Evolutionary conservation across 2,888 invertebrate genomes (phyloP).

Genomic region (Polydrusus cervinus): DNA sequence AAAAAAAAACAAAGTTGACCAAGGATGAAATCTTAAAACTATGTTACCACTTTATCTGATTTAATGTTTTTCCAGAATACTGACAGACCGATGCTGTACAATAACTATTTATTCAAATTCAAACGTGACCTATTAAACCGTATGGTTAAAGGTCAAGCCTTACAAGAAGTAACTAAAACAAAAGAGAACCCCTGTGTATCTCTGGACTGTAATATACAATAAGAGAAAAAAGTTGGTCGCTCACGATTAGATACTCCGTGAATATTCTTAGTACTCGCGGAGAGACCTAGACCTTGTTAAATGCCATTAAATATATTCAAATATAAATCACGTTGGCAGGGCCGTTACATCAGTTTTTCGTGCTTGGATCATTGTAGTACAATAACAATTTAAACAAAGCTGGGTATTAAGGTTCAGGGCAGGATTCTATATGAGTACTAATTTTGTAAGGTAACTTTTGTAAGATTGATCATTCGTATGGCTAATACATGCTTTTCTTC

Average conservation of each 20-base stretch:
- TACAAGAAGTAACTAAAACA: conserved; percentile 43
- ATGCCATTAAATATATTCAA: conserved; percentile 55
- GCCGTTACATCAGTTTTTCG: conserved; percentile 1
- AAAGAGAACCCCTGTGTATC: conserved; percentile 54
- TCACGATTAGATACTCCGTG: conserved; percentile 57
- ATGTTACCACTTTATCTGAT: no score
- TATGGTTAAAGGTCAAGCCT: conserved; percentile 48
- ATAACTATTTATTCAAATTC: conserved; percentile 3
- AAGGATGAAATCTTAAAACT: no score
- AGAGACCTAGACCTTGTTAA: conserved; percentile 57
- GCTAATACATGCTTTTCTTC: no score
- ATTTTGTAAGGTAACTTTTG: no score
- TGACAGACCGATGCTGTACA: not conserved
- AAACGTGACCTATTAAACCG: conserved; percentile 45
- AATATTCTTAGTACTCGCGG: conserved; percentile 55
- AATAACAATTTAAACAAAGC: not conserved
- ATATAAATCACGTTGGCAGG: conserved; percentile 45
- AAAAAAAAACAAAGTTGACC: no score
- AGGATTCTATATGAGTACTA: no score
- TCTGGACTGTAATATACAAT: conserved; percentile 56
- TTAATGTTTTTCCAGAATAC: not conserved
- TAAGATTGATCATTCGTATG: no score
- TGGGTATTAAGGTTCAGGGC: no score
- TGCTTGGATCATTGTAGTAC: not conserved
- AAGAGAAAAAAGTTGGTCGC: conserved; percentile 56